Conservation (phyloP, 2,113 vertebrate species). For the Caranx ignobilis region DNA sequence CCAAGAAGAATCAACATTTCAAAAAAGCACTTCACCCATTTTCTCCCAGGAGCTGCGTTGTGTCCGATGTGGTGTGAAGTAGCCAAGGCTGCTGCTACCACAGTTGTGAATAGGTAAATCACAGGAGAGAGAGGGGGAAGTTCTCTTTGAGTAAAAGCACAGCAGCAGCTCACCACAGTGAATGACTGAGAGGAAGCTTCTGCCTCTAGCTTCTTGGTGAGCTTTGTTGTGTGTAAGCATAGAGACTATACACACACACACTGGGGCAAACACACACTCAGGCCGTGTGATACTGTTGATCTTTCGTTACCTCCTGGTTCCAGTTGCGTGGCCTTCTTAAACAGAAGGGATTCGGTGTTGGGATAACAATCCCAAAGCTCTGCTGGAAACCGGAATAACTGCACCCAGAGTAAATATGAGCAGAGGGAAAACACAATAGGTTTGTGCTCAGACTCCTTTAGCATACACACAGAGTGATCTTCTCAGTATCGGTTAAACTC, state of each 20-base stretch:
- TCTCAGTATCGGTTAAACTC: slow-evolving; percentile 64
- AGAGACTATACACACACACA: neutral
- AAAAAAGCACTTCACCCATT: neutral
- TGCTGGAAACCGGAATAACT: slow-evolving; percentile 72
- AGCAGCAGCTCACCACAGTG: neutral
- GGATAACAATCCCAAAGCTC: slow-evolving; percentile 54
- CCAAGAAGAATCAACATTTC: slow-evolving; percentile 27
- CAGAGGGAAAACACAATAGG: slow-evolving; percentile 46
- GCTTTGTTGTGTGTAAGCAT: slow-evolving; percentile 26
- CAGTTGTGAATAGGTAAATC: neutral
- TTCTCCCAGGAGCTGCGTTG: neutral
- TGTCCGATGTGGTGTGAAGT: accelerated
- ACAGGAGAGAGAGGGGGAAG: neutral
- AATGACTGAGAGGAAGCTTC: neutral
- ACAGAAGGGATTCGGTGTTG: slow-evolving; percentile 15
- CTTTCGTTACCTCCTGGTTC: slow-evolving; percentile 39
- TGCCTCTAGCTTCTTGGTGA: slow-evolving; percentile 10
- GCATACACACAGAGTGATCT: slow-evolving; percentile 65
- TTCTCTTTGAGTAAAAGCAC: neutral
- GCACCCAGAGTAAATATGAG: slow-evolving; percentile 72
- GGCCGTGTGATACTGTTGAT: neutral
- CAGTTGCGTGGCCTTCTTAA: slow-evolving; percentile 9
- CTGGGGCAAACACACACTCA: neutral
- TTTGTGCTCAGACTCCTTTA: slow-evolving; percentile 61
- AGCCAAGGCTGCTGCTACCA: neutral